Base-by-base conservation (phyloP, 2,113 vertebrate genomes). In the Zosterops japonicus region DNA sequence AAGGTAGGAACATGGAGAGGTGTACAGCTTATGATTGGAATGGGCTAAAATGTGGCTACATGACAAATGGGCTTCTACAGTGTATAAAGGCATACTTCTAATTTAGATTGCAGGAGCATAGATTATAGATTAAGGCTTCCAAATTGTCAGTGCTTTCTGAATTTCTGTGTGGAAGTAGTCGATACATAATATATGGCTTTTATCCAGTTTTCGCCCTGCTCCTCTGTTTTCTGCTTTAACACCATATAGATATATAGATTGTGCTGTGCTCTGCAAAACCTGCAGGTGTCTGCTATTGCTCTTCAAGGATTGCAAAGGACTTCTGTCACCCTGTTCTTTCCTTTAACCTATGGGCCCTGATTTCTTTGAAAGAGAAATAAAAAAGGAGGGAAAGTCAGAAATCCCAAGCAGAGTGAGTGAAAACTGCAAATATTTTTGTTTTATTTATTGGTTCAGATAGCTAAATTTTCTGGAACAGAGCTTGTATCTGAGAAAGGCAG, bases 81-180 rank as follows among this genome's bases (percentile, higher is more conserved):
- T 25, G 3, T n/a, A 16, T 57, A 27, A 75, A 83, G 36, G 3
- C 14, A 3, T 56, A 35, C 29, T 83, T 87, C 57, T 80, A 36
- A 36, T 4, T 85, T 41, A 42, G 33, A 49, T 36, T 44, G 24
- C 31, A 80, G 53, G 35, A 85, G 16, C 33, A 50, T 1, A 79
- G 55, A 25, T 84, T 82, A 50, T 47, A 63, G n/a, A 92, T 74
- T 39, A 76, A 59, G 33, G 29, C 22, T 95, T 92, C 46, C 49
- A 80, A 77, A 77, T 52, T 65, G 44, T 46, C 25, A 55, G 22
- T 52, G 53, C 2, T 44, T 88, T 44, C 61, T 72, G 79, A 88
- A 64, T 85, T 85, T 90, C 41, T 24, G 15, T 13, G 4, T 21
- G 39, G 47, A 87, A 67, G 12, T 11, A 64, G 50, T 71, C 6